Base-by-base conservation (phyloP, 2,113 vertebrate genomes). In the Axis porcinus region DNA sequence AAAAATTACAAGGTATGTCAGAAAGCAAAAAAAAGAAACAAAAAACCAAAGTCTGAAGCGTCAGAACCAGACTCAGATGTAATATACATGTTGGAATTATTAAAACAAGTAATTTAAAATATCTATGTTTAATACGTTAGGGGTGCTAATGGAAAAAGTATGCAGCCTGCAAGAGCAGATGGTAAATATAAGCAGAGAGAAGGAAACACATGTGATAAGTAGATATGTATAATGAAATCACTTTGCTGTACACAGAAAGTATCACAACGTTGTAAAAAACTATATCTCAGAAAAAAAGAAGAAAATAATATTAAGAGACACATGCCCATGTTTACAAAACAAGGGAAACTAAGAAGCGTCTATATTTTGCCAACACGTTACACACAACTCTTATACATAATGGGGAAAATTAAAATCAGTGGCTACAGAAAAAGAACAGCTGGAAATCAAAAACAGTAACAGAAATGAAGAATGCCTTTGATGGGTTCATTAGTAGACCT, bases 271-370 rank as follows among this genome's bases (percentile, higher is more conserved):
- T 33, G 78, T 33, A 30, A 50, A 81, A 50, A 33, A 50, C 16
- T 81, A 12, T 50, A 12, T 28, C 5, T 81, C 16, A 70, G 36
- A 23, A 40, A 70, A 62, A 15, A 79, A 79, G 76, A 95, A 98
- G 15, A 98, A 97, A 98, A 97, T 95, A 98, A 88, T 96, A 97
- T 93, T 97, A 70, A 92, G 93, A 98, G 88, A 98, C 97, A 96
- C 96, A 94, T 96, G 86, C 89, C 92, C 0, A 0, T 97, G 70
- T 98, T 98, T 98, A 94, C 82, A 96, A 98, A 94, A 81, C 83
- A 81, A 97, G 88, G n/a, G n/a, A 92, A 97, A 96, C 30, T 92
- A 97, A 98, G 83, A 96, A 97, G 45, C 92, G 92, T 92, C 58
- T 93, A 33, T 82, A 33, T 94, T 98, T 97, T 85, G 19, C 94